Evolutionary conservation across 2,888 invertebrate genomes (phyloP), one percentile per base, ranked within the genome.

Genomic region (Chouioia cunea): DNA sequence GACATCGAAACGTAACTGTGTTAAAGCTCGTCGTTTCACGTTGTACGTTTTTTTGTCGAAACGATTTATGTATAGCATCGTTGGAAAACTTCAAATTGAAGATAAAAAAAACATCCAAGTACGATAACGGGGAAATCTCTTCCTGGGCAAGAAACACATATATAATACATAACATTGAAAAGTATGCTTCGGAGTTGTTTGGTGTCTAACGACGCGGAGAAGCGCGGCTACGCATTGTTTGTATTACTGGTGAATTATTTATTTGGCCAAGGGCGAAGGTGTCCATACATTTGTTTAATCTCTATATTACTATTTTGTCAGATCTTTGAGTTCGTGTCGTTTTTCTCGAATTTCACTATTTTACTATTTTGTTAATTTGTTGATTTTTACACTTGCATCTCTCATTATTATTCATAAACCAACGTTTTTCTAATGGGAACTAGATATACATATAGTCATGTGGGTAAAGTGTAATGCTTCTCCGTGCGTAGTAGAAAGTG

Each of bases 401-500:
- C 10, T 36, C 36, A 36, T 36, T 6, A 27, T 27, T 27, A 10
- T 12, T 36, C 36, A 6, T 27, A 27, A 27, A 27, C 27, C 27
- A 27, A 27, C 6, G n/a, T 27, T 6, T 27, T 27, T 52, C 44
- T 56, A 60, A 8, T 65, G 64, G 72, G 65, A 47, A 59, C 8
- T 27, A 22, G 48, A 58, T 27, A n/a, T 36, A 56, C 23, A 4
- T 56, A 57, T 43, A 71, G 47, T 73, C 56, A 73, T 43, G 44
- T 68, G 27, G 60, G 57, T 47, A 16, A 22, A 36, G 47, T 56
- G 23, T 59, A 58, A 67, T 71, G 73, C 71, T 74, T 74, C 71
- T 74, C 68, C 69, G 65, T 46, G 68, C 47, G 18, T 47, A 68
- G 68, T 71, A 66, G 71, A 71, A 44, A 67, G 62, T 71, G 48